Conservation (phyloP, 2,797 vertebrate genomes). For the Menidia menidia region DNA sequence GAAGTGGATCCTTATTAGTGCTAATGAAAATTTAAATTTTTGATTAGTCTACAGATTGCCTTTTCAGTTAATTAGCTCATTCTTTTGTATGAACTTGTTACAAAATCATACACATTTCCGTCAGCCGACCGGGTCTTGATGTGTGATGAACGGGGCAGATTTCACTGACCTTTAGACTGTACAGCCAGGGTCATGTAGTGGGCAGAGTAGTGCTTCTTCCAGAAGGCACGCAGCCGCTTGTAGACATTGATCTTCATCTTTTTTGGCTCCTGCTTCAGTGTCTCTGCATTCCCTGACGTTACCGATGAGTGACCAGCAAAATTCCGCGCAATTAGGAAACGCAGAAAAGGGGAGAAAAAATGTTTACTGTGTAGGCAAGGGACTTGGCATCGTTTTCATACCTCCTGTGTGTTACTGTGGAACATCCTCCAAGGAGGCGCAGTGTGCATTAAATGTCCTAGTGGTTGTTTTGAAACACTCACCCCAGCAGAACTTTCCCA, state of each 20-base stretch:
- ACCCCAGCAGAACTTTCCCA: constrained; percentile 99
- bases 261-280: constrained; percentile 92
- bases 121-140: constrained; percentile 11
- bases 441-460: constrained; percentile 54
- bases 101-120: constrained; percentile 25
- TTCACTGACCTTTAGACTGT: constrained; percentile 91
- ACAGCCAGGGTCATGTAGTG: constrained; percentile 97
- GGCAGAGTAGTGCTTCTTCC: constrained; percentile 93
- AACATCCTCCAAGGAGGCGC: constrained; percentile 55
- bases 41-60: constrained; percentile 50
- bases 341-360: background rate
- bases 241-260: constrained; percentile 94
- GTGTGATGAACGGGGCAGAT: constrained; percentile 18
- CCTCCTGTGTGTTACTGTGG: constrained; percentile 56
- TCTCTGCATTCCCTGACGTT: constrained; percentile 90
- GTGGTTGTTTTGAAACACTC: constrained; percentile 71
- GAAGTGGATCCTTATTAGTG: constrained; percentile 45
- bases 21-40: constrained; percentile 53
- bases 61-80: constrained; percentile 41
- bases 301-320: constrained; percentile 32
- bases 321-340: constrained; percentile 30
- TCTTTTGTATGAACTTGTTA: constrained; percentile 26
- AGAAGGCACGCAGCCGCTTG: constrained; percentile 91
- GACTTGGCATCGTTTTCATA: constrained; percentile 34
- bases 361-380: constrained; percentile 19